Base-by-base conservation (phyloP, 2,113 vertebrate species). In the Nothoprocta pentlandii region DNA sequence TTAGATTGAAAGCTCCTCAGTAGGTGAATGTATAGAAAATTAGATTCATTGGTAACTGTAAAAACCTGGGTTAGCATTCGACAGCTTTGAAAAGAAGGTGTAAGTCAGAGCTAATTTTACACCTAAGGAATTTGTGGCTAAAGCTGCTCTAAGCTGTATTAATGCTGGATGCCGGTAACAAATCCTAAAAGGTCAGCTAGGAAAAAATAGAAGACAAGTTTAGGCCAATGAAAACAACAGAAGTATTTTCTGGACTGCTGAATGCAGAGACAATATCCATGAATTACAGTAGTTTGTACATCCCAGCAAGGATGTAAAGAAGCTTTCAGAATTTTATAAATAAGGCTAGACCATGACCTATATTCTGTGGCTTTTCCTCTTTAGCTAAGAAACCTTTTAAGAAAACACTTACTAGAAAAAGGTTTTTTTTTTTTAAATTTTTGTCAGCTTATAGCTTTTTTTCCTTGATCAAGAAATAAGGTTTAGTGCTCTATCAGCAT, bases 401-500 rank as follows among this genome's bases (percentile, higher is more conserved):
- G 69, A 79, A 92, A 96, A 86, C 34, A 30, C 41, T 44, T 66
- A 30, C 39, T 53, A 87, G 39, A 70, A 92, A 78, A 84, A 56
- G 5, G 20, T 25, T 82, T 10, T 63, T 5, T 30, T 19, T 41
- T 34, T 51, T 10, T 39, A 30, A 16, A 15, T 26, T 53, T 25
- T 26, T 5, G 4, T 46, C 14, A 67, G 41, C 28, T 77, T 78
- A 56, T 66, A 63, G 80, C 32, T 47, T 79, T 56, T 70, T 71
- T 78, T 86, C 22, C 53, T 93, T 42, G 25, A 71, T 73, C 83
- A 58, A 15, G 47, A 76, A 53, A 30, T 61, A 80, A 47, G 76
- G 86, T 86, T 92, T 89, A 94, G 80, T 76, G 89, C 77, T 92
- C 81, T 56, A 8, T 79, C 94, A 79, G 77, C 92, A 94, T 16